These are phyloP conservation scores for Trialeurodes vaporariorum DNA, from an alignment of 1,140 invertebrate species.

Conservation along the genomic window DNA sequence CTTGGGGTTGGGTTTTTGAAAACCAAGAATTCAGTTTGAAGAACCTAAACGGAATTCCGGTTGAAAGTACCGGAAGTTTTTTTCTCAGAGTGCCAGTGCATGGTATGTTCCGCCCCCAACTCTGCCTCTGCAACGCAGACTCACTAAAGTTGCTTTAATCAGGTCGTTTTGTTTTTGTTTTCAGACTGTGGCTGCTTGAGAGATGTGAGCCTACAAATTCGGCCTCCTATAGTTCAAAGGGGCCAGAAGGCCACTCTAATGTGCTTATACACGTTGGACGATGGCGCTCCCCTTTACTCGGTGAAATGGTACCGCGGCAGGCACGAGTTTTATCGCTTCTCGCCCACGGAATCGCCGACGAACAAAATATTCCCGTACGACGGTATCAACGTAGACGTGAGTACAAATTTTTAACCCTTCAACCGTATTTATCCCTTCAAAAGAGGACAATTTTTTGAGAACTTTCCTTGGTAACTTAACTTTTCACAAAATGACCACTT, in stretches of 20 bases:
- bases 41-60: too few species aligned
- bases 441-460: too few species aligned
- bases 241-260: slow-evolving; percentile 50
- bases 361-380: slow-evolving; percentile 56
- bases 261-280: slow-evolving; percentile 58
- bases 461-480: too few species aligned
- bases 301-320: slow-evolving; percentile 72
- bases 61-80: too few species aligned
- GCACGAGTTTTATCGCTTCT: slow-evolving; percentile 57
- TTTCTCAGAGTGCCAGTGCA: too few species aligned
- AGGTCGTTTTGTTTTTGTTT: slow-evolving; percentile 15
- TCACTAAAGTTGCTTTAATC: too few species aligned
- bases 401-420: slow-evolving; percentile 37
- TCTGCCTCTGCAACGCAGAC: too few species aligned
- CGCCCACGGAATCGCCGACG: slow-evolving; percentile 48
- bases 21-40: too few species aligned
- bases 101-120: too few species aligned
- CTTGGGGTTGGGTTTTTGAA: too few species aligned
- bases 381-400: slow-evolving; percentile 61
- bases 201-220: slow-evolving; percentile 38
- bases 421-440: too few species aligned
- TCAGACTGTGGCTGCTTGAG: slow-evolving; percentile 30
- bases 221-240: slow-evolving; percentile 47
- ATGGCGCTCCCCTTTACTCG: slow-evolving; percentile 52
- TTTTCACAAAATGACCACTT: too few species aligned